phyloP scores from a whole-genome alignment of 2,797 vertebrate genomes.

The Hippocampus kuda region DNA sequence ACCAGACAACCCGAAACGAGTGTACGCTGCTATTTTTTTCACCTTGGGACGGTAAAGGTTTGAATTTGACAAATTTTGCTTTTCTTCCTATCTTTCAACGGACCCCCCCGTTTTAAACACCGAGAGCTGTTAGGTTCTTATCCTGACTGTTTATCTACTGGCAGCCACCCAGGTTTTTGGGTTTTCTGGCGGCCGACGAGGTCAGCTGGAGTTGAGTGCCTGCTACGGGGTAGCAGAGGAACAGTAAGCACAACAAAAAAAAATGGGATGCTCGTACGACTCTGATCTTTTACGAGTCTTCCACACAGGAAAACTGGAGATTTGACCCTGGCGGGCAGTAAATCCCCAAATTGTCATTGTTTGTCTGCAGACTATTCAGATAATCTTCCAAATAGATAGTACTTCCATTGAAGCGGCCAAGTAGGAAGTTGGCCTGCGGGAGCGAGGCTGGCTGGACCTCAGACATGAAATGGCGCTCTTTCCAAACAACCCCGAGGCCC shows the following conservation, averaged over 20 bases:
- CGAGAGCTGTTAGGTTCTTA: background rate
- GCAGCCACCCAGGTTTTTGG: background rate
- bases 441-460: constrained; percentile 49
- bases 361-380: constrained; percentile 40
- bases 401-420: constrained; percentile 22
- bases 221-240: constrained; percentile 3
- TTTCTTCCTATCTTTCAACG: background rate
- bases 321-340: constrained; percentile 32
- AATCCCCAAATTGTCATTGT: constrained; percentile 36
- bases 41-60: background rate
- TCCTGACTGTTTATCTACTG: background rate
- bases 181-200: constrained; percentile 10
- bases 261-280: constrained; percentile 26
- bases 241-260: constrained; percentile 24
- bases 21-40: background rate
- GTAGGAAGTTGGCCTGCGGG: constrained; percentile 38
- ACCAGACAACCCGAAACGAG: background rate
- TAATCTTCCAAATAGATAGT: constrained; percentile 49
- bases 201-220: constrained; percentile 42
- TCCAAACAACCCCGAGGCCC: constrained; percentile 43
- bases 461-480: constrained; percentile 42
- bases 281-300: constrained; percentile 44
- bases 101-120: background rate
- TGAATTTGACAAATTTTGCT: background rate
- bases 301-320: constrained; percentile 25